Evolutionary conservation across 2,113 vertebrate species (phyloP), one percentile per base, ranked within the genome.

Genomic region (Oryzias celebensis): DNA sequence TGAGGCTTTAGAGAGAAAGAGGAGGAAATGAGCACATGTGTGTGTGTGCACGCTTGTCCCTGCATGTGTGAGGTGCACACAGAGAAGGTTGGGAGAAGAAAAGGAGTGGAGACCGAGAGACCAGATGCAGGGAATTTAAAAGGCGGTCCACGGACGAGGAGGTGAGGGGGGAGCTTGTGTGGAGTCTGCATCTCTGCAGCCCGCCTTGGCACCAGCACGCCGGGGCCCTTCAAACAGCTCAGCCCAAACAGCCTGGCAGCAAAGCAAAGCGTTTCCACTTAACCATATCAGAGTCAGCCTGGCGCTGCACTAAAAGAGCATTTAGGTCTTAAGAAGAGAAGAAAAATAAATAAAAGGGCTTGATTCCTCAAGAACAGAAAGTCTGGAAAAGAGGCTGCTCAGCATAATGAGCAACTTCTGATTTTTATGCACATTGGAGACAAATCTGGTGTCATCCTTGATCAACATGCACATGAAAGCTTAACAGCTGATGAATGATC

Each of bases 281-380:
- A 82, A 86, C 82, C 82, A 87, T 81, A 86, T 89, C 84, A 90
- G 88, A 90, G 81, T 70, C 77, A 61, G 50, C 43, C 70, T 73
- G 77, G 73, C 54, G 16, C 78, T 57, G 63, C 65, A 75, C 54
- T 73, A 64, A 83, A 72, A 80, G 49, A 57, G 47, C 49, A 62
- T 84, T 81, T 73, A 73, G 64, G 68, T 55, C 41, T 54, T 44
- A 36, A 36, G 12, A 12, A 10, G 22, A 65, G 44, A 63, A 45
- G 46, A 44, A 52, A 56, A 53, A 20, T 52, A 55, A 18, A 28
- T 36, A 45, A 45, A 18, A 14, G 5, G 1, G 16, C n/a, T 5
- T 54, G 6, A 50, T 71, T 78, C 65, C 55, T 60, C n/a, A 51
- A 28, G 53, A 72, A 57, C 69, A 54, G 50, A 73, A 47, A 61